Base-by-base conservation (phyloP, 1,140 invertebrate genomes). In the Achroia grisella region DNA sequence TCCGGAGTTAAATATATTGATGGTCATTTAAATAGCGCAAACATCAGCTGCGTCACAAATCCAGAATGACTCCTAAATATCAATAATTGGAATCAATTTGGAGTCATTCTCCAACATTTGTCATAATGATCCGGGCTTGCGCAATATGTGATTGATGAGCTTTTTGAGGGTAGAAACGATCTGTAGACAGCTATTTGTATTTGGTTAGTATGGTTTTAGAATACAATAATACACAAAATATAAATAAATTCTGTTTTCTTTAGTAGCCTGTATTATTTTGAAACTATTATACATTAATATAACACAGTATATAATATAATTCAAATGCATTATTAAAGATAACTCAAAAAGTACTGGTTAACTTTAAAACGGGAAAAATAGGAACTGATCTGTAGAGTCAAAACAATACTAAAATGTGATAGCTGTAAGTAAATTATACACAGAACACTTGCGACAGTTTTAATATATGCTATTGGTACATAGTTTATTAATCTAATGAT, bases 61-160 rank as follows among this genome's bases (percentile, higher is more conserved):
- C 41, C 27, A 67, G 69, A 78, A 73, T 78, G 73, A 79, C 71
- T 79, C 66, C 67, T 62, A 73, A 77, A 77, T 75, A 71, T 76
- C 58, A 52, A 45, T 78, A 81, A 83, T 83, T 81, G 79, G 63
- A 63, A 72, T 65, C 75, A 70, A 74, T 80, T 74, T 69, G 69
- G 65, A 69, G 63, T 62, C 59, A 46, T 51, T 64, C 52, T 46
- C 64, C 66, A 58, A 52, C 68, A 68, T 80, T 78, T 71, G 76
- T 78, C 65, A 72, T 71, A 66, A 69, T 52, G 58, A 60, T 66
- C 52, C 17, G 17, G 17, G 58, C 56, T 80, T 83, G 75, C 70
- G 56, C 69, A 82, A 82, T 55, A 59, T 48, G 62, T 83, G 76
- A 83, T 80, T 70, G 79, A 83, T 83, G 71, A 17, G 12, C 17